Percentiles rank a stretch among this genome's conserved stretches.
Conservation (phyloP, 2,888 invertebrate species). For the Melanophora roralis region DNA sequence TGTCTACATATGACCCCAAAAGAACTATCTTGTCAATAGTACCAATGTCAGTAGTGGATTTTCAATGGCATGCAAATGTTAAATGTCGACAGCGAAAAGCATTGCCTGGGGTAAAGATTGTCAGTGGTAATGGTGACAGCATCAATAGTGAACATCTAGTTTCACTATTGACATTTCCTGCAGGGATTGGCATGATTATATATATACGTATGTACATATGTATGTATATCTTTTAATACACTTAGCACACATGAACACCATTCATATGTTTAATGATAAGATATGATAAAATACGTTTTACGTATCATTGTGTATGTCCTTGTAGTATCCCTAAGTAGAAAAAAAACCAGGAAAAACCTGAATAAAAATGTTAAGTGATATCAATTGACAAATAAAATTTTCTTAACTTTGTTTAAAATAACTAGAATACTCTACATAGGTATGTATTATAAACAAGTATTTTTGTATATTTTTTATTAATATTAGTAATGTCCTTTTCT, state of each 20-base stretch:
- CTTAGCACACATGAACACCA: slow-evolving; percentile 26
- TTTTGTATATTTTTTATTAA: neutral
- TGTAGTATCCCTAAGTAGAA: slow-evolving; percentile 17
- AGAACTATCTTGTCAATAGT: no score
- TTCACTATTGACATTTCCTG: no score
- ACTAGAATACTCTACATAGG: neutral
- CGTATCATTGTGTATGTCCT: neutral
- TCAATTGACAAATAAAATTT: slow-evolving; percentile 55
- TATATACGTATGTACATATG: neutral
- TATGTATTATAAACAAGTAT: neutral
- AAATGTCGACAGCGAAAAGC: no score
- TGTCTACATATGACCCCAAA: no score
- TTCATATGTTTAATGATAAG: slow-evolving; percentile 22
- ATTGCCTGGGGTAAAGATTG: no score
- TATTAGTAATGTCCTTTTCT: slow-evolving; percentile 17
- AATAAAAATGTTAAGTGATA: slow-evolving; percentile 45
- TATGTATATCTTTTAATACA: neutral
- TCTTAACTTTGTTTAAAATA: slow-evolving; percentile 42
- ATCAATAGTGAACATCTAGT: no score
- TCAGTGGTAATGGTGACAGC: no score
- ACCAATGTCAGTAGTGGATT: no score
- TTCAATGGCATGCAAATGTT: no score
- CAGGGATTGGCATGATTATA: no score
- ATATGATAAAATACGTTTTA: slow-evolving; percentile 14
- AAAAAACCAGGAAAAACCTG: neutral